Evolutionary conservation across 1,140 invertebrate species (phyloP).

Genomic region (Drosophila ambigua): DNA sequence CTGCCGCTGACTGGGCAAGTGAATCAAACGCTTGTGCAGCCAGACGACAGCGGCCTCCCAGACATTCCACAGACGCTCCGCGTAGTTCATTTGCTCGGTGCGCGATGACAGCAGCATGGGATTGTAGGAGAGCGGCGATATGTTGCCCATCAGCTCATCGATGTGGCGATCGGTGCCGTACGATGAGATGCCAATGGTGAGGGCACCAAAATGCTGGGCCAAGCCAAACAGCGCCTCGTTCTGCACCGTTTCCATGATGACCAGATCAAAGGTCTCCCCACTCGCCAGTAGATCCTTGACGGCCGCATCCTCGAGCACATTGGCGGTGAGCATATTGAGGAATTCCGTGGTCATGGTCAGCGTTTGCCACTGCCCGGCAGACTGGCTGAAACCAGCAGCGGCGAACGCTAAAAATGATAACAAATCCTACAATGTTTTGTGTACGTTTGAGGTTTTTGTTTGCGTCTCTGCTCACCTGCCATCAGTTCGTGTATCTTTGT

Average conservation of each 20-base stretch:
- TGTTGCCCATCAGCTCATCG: slow-evolving; percentile 70
- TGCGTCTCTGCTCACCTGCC: slow-evolving; percentile 37
- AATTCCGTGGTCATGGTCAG: slow-evolving; percentile 61
- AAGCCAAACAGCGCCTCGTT: slow-evolving; percentile 72
- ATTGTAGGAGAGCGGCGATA: slow-evolving; percentile 77
- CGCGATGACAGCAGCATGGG: slow-evolving; percentile 70
- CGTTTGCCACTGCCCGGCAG: slow-evolving; percentile 44
- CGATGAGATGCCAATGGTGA: slow-evolving; percentile 71
- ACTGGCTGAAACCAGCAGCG: slow-evolving; percentile 24
- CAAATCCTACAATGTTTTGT: not conserved
- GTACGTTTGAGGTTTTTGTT: too few relatives aligned
- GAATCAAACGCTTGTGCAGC: slow-evolving; percentile 45
- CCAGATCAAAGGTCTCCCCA: slow-evolving; percentile 64
- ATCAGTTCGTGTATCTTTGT: slow-evolving; percentile 66
- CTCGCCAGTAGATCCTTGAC: slow-evolving; percentile 43
- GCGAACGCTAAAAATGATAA: slow-evolving; percentile 31
- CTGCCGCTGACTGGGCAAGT: slow-evolving; percentile 71
- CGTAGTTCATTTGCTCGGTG: slow-evolving; percentile 83
- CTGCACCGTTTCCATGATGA: slow-evolving; percentile 72
- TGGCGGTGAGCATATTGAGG: slow-evolving; percentile 47
- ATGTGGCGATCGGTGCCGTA: slow-evolving; percentile 72
- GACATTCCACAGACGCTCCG: slow-evolving; percentile 83
- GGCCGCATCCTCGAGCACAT: slow-evolving; percentile 70
- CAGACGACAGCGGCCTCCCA: slow-evolving; percentile 42
- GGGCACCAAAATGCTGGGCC: slow-evolving; percentile 69